Evolutionary conservation across 2,113 vertebrate genomes (phyloP), one percentile per base, ranked within the genome.

Genomic region (Loxodonta africana): DNA sequence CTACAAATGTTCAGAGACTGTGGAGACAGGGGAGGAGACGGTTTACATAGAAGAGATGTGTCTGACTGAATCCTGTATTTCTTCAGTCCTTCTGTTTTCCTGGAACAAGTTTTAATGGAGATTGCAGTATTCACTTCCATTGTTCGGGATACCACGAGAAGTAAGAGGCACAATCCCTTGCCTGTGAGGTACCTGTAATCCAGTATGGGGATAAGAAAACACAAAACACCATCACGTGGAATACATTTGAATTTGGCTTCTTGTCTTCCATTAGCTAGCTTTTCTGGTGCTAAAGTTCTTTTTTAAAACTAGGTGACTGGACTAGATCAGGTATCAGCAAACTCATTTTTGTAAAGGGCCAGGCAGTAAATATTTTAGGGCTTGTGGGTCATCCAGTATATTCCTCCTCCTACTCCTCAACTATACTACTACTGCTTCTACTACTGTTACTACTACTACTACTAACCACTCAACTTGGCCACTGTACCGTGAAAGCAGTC

Each of bases 331-430:
- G 90, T 77, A 44, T 23, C 8, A 83, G 73, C 51, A 65, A 90
- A 57, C 26, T 57, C 95, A 57, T 90, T 21, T 57, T 21, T 60
- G 41, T 37, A 37, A 76, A 89, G 30, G 62, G 41, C 28, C 5
- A 77, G 53, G 82, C 8, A 37, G 51, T 94, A 83, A 78, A 26
- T 62, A 88, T 67, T 91, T 80, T 81, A 92, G 90, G 37, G 12
- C 87, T 46, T 91, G 21, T 37, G 30, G 74, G 12, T 21, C 48
- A n/a, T 53, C 12, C 15, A n/a, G 2, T 80, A 46, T 94, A 23
- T 41, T 41, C 37, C 10, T 73, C 17, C 37, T 41, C 37, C 69
- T 18, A 15, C n/a, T 2, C 9, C 18, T 28, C 63, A 65, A 5
- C 11, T 8, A 57, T 65, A 28, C 63, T 73, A 37, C 71, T 73